phyloP scores from a whole-genome alignment of 2,888 invertebrate genomes.

The Melinopterus prodromus region DNA sequence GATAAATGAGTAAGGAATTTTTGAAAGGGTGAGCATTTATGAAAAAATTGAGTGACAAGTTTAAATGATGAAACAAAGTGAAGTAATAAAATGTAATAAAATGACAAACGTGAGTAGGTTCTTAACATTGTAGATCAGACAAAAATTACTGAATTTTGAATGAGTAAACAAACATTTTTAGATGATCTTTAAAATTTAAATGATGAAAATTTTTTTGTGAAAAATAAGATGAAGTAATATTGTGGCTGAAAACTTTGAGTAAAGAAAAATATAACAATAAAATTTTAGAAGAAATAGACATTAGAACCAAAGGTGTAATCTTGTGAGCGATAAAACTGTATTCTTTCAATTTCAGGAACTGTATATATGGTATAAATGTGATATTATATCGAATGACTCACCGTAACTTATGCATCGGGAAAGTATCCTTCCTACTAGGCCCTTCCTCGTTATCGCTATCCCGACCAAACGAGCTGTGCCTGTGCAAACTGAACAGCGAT shows the following conservation, averaged over 20 bases:
- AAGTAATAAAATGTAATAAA: no score
- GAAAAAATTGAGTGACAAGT: no score
- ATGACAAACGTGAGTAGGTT: no score
- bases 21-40: no score
- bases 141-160: no score
- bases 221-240: not conserved
- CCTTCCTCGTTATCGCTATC: constrained; percentile 68
- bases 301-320: not conserved
- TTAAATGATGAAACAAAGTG: no score
- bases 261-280: no score
- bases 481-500: constrained; percentile 65
- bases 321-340: not conserved
- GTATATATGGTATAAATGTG: not conserved
- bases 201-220: not conserved
- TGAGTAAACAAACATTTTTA: no score
- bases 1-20: no score
- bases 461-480: constrained; percentile 66
- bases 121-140: no score
- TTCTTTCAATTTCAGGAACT: not conserved
- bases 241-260: no score
- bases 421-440: constrained; percentile 56
- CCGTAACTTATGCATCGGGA: constrained; percentile 75
- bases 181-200: not conserved
- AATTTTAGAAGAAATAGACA: no score
- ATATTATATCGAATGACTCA: constrained; percentile 45